phyloP scores from a whole-genome alignment of 2,888 invertebrate genomes.

The Morinoia aosen region DNA sequence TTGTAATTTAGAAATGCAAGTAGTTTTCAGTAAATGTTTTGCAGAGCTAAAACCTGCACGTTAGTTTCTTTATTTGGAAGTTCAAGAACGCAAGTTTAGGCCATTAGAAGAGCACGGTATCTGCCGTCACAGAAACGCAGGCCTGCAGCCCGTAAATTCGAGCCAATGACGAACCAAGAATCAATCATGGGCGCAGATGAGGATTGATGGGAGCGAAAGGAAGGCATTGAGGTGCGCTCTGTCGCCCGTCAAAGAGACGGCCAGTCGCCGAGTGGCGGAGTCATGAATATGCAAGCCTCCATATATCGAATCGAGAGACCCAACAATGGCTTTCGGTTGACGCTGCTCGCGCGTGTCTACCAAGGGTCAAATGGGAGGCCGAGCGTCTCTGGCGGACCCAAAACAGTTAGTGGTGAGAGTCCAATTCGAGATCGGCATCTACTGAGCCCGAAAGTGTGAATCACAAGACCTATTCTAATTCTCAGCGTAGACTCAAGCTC shows the following conservation, averaged over 20 bases:
- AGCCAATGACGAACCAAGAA: slow-evolving; percentile 18
- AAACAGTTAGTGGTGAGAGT: neutral
- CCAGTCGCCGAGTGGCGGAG: slow-evolving; percentile 20
- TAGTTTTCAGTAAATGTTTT: too few species aligned
- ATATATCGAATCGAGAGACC: slow-evolving; percentile 42
- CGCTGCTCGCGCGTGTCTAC: slow-evolving; percentile 31
- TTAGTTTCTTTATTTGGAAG: neutral
- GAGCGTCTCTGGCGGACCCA: neutral
- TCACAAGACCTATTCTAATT: neutral
- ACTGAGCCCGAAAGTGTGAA: neutral
- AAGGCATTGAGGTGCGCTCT: slow-evolving; percentile 42
- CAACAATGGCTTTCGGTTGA: slow-evolving; percentile 39
- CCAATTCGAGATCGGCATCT: neutral
- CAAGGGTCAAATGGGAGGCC: slow-evolving; percentile 36
- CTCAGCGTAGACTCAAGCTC: neutral
- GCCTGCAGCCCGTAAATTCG: neutral
- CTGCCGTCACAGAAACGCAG: neutral
- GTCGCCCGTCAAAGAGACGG: slow-evolving; percentile 50
- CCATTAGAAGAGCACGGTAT: neutral
- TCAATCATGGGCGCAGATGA: slow-evolving; percentile 45
- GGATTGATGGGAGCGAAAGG: slow-evolving; percentile 34
- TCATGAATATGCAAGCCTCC: slow-evolving; percentile 48
- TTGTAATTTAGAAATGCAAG: too few species aligned
- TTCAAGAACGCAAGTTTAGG: neutral
- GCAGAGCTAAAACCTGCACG: neutral